phyloP scores from a whole-genome alignment of 2,797 vertebrate species.

The Alosa sapidissima region DNA sequence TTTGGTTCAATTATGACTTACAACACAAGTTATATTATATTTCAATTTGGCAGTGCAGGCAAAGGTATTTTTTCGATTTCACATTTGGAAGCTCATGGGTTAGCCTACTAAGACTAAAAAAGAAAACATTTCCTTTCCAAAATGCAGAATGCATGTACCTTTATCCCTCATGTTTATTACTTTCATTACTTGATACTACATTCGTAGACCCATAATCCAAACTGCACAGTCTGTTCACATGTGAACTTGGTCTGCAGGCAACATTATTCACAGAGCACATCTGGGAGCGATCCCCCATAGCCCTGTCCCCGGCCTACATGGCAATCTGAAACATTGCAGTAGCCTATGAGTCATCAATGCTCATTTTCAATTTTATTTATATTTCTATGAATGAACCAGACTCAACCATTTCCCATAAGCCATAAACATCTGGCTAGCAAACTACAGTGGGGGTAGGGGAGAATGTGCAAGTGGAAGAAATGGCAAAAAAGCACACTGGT shows the following conservation, averaged over 20 bases:
- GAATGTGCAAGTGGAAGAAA: neutral
- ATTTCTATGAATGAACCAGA: constrained; percentile 16
- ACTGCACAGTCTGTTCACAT: neutral
- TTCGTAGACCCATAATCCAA: neutral
- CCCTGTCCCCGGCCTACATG: neutral
- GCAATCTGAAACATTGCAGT: neutral
- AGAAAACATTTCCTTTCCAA: neutral
- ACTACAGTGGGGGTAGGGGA: neutral
- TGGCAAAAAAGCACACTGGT: neutral
- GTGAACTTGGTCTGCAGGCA: neutral
- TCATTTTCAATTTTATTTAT: constrained; percentile 19
- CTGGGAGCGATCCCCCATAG: neutral
- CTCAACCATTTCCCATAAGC: neutral
- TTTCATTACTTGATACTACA: neutral
- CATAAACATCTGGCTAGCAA: constrained; percentile 7
- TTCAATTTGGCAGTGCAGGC: neutral
- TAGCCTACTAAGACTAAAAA: neutral
- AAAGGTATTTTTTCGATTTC: neutral
- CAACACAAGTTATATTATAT: neutral
- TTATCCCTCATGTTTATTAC: neutral
- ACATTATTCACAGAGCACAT: neutral
- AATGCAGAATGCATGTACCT: neutral
- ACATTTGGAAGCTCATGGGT: neutral
- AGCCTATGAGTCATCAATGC: neutral
- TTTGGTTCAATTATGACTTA: neutral